phyloP scores from a whole-genome alignment of 2,888 invertebrate species.

The Apoda limacodes region DNA sequence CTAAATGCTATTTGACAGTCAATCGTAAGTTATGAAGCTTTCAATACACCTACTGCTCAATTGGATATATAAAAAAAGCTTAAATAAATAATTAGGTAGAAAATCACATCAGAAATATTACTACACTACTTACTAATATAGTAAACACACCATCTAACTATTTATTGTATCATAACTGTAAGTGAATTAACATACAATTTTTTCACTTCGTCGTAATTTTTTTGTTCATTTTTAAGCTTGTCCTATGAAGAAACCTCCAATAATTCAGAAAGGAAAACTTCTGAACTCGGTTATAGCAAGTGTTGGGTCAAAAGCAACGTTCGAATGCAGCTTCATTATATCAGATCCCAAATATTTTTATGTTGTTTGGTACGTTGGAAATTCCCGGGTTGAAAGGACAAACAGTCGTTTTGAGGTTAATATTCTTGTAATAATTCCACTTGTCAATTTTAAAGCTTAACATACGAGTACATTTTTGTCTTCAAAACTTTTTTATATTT shows the following conservation, averaged over 20 bases:
- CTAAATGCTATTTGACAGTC: constrained; percentile 19
- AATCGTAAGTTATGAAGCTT: constrained; percentile 26
- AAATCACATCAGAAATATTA: background rate
- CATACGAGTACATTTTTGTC: too few species aligned
- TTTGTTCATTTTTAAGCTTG: constrained; percentile 17
- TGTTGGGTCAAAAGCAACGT: constrained; percentile 23
- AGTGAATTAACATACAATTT: constrained; percentile 2
- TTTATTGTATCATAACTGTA: too few species aligned
- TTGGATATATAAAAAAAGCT: background rate
- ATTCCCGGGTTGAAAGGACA: constrained; percentile 24
- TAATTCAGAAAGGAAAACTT: background rate
- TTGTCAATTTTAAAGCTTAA: too few species aligned
- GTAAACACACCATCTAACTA: too few species aligned
- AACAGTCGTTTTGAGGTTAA: constrained; percentile 29
- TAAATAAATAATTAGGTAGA: background rate
- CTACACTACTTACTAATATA: too few species aligned
- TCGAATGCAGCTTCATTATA: constrained; percentile 23
- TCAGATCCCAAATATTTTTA: constrained; percentile 21
- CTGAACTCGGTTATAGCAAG: constrained; percentile 14
- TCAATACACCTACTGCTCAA: too few species aligned
- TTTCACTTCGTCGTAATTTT: too few species aligned
- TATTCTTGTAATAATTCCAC: too few species aligned
- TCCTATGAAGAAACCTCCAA: constrained; percentile 2
- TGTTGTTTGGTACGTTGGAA: constrained; percentile 28
- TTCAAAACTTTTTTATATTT: background rate